Conservation (phyloP, 2,888 invertebrate genomes). For the Drosophila percnosoma region DNA sequence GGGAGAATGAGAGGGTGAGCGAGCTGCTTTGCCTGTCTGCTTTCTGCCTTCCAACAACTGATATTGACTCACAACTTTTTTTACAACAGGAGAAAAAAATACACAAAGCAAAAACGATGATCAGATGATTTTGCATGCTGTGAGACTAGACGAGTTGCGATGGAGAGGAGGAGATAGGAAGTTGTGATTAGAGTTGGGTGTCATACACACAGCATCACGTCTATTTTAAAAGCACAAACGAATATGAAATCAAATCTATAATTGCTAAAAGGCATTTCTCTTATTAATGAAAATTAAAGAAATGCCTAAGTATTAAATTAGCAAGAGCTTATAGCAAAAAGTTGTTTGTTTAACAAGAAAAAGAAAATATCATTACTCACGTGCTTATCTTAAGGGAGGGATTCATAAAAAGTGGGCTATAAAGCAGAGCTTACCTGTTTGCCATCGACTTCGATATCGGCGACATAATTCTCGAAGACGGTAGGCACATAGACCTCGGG, state of each 20-base stretch:
- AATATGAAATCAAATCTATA: background rate
- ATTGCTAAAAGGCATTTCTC: background rate
- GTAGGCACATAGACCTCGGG: too few relatives aligned
- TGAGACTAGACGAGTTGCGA: background rate
- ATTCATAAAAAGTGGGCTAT: too few relatives aligned
- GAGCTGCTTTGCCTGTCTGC: too few relatives aligned
- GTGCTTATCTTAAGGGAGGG: too few relatives aligned
- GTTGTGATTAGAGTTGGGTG: slow-evolving; percentile 4
- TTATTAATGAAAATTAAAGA: background rate
- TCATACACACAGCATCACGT: background rate
- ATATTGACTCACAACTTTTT: too few relatives aligned
- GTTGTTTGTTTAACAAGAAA: background rate
- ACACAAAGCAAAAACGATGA: slow-evolving; percentile 31
- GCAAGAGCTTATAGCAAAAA: background rate
- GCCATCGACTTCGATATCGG: too few relatives aligned
- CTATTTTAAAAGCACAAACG: background rate
- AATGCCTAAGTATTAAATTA: background rate
- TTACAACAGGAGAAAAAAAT: background rate
- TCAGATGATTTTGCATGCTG: slow-evolving; percentile 45
- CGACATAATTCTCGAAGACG: too few relatives aligned
- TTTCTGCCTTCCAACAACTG: too few relatives aligned
- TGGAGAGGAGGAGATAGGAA: background rate
- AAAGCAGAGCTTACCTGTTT: too few relatives aligned
- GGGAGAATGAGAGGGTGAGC: too few relatives aligned
- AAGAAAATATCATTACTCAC: background rate